Percentiles rank a stretch among this genome's conserved stretches.
Conservation (phyloP, 2,888 invertebrate genomes). For the Cephus pygmeus region DNA sequence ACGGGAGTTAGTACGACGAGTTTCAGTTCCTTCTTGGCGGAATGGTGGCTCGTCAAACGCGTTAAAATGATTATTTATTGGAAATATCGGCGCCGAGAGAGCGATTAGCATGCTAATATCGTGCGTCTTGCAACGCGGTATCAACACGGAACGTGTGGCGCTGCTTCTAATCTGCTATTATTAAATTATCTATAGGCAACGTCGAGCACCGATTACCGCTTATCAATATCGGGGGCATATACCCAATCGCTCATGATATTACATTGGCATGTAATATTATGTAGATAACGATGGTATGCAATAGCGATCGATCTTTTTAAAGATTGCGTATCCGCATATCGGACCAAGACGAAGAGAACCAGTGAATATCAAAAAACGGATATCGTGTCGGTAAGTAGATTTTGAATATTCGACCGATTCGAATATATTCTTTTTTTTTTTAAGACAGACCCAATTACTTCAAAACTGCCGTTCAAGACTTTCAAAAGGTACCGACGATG, state of each 20-base stretch:
- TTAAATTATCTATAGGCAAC: slow-evolving; percentile 51
- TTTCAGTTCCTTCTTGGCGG: slow-evolving; percentile 5
- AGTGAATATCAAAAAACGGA: too few relatives aligned
- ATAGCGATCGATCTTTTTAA: slow-evolving; percentile 7
- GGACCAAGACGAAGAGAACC: too few relatives aligned
- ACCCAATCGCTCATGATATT: slow-evolving; percentile 20
- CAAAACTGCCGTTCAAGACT: too few relatives aligned
- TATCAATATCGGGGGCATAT: slow-evolving; percentile 48
- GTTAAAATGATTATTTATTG: slow-evolving; percentile 50
- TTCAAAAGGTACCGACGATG: too few relatives aligned
- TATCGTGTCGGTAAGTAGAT: too few relatives aligned
- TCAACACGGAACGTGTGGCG: neutral
- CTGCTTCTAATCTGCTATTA: slow-evolving; percentile 35
- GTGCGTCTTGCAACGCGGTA: slow-evolving; percentile 22
- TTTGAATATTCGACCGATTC: too few relatives aligned
- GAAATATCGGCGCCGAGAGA: slow-evolving; percentile 38
- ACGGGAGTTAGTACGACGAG: neutral
- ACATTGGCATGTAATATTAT: slow-evolving; percentile 43
- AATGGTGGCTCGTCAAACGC: slow-evolving; percentile 23
- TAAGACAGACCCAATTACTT: too few relatives aligned
- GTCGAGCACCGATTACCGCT: slow-evolving; percentile 46
- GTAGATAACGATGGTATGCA: slow-evolving; percentile 53
- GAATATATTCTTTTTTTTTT: neutral
- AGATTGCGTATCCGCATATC: slow-evolving; percentile 9
- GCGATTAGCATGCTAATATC: slow-evolving; percentile 49